Evolutionary conservation across 1,140 invertebrate genomes (phyloP).

Genomic region (Olivierus martensii): DNA sequence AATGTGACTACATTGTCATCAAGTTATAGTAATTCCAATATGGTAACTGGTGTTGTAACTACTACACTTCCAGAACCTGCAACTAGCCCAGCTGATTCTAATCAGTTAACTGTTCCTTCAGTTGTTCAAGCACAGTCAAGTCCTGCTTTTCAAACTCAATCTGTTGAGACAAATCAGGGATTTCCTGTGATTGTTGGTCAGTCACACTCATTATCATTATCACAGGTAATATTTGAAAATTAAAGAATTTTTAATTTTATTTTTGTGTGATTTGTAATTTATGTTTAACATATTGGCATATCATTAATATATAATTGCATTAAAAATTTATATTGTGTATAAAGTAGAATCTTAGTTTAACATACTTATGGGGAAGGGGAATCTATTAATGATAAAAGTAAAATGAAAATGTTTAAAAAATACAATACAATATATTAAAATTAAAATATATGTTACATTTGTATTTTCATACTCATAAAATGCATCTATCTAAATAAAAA

Average conservation of each 20-base stretch:
- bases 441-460: too few species aligned
- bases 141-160: constrained; percentile 3
- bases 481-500: too few species aligned
- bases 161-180: constrained; percentile 5
- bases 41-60: background rate
- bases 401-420: too few species aligned
- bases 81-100: background rate
- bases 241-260: constrained; percentile 6
- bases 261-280: too few species aligned
- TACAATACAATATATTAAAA: too few species aligned
- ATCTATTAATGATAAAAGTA: too few species aligned
- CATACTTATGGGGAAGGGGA: too few species aligned
- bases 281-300: too few species aligned
- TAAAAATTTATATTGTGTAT: too few species aligned
- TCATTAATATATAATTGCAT: too few species aligned
- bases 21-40: constrained; percentile 2
- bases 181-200: constrained; percentile 11
- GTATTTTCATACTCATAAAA: too few species aligned
- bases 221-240: background rate
- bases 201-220: background rate
- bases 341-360: too few species aligned
- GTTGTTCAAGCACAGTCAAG: background rate
- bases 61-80: constrained; percentile 3
- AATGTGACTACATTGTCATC: constrained; percentile 11
- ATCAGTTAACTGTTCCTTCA: background rate